A percentile compares a stretch with the other conserved stretches of the same genome.
These are phyloP conservation scores for Periphyllus acericola DNA, from an alignment of 2,888 invertebrate species.

Conservation along the genomic window DNA sequence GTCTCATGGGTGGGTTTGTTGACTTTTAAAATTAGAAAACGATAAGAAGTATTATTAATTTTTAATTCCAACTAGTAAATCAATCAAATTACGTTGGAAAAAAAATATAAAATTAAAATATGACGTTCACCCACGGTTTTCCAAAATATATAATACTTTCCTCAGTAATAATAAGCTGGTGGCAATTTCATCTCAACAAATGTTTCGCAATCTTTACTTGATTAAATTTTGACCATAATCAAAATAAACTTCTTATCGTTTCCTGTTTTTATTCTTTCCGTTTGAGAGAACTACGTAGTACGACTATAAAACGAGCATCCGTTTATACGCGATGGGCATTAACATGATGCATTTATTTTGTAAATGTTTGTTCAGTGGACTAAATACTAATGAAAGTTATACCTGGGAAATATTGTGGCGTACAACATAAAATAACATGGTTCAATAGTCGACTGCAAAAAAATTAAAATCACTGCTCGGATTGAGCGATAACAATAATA, in stretches of 20 bases:
- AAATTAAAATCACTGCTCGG: too few relatives aligned
- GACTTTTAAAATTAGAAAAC: conserved; percentile 16
- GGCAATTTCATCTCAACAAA: not conserved
- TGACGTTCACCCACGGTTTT: not conserved
- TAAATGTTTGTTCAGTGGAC: too few relatives aligned
- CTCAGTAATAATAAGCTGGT: not conserved
- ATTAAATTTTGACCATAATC: not conserved
- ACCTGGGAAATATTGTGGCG: too few relatives aligned
- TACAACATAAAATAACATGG: too few relatives aligned
- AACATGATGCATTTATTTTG: too few relatives aligned
- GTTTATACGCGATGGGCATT: too few relatives aligned
- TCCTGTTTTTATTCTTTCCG: not conserved
- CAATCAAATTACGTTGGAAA: not conserved
- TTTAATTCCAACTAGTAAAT: not conserved
- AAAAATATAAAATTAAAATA: not conserved
- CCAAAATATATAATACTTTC: too few relatives aligned
- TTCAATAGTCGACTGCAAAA: too few relatives aligned
- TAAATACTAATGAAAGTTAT: too few relatives aligned
- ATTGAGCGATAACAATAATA: too few relatives aligned
- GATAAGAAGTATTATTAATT: not conserved
- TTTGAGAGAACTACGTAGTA: not conserved
- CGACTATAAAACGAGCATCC: not conserved
- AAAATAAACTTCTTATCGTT: not conserved
- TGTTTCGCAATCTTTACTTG: not conserved
- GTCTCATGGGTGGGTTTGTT: not conserved